Conservation (phyloP, 1,140 invertebrate species). For the Drosophila parvula region DNA sequence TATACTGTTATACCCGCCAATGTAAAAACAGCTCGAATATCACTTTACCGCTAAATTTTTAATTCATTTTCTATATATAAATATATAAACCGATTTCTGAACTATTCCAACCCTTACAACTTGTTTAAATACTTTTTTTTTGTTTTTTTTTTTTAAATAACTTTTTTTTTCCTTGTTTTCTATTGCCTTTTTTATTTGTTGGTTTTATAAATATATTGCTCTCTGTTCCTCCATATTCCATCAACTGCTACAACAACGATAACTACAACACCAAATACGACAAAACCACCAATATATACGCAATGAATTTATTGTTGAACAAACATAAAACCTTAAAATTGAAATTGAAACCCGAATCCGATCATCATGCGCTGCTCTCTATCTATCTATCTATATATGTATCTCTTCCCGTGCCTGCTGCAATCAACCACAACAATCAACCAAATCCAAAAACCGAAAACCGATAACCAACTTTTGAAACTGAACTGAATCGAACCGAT, state of each 20-base stretch:
- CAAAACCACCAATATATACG: constrained; percentile 21
- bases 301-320: constrained; percentile 23
- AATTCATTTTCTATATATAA: constrained; percentile 15
- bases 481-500: constrained; percentile 45
- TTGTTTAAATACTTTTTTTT: constrained; percentile 21
- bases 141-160: constrained; percentile 15
- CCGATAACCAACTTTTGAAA: constrained; percentile 27
- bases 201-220: constrained; percentile 49
- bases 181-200: constrained; percentile 54
- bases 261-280: constrained; percentile 33
- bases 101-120: constrained; percentile 8
- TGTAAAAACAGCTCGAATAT: constrained; percentile 48
- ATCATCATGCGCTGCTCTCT: constrained; percentile 51
- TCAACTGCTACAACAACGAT: constrained; percentile 45
- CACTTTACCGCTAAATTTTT: constrained; percentile 30
- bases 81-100: constrained; percentile 33
- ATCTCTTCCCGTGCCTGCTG: constrained; percentile 44
- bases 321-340: constrained; percentile 16
- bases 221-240: constrained; percentile 58
- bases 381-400: constrained; percentile 45
- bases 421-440: constrained; percentile 49
- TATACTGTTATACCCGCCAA: constrained; percentile 44
- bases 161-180: constrained; percentile 26
- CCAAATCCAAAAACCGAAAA: constrained; percentile 29
- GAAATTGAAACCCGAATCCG: constrained; percentile 48